Conservation (phyloP, 2,113 vertebrate genomes). For the Macquaria ambigua region DNA sequence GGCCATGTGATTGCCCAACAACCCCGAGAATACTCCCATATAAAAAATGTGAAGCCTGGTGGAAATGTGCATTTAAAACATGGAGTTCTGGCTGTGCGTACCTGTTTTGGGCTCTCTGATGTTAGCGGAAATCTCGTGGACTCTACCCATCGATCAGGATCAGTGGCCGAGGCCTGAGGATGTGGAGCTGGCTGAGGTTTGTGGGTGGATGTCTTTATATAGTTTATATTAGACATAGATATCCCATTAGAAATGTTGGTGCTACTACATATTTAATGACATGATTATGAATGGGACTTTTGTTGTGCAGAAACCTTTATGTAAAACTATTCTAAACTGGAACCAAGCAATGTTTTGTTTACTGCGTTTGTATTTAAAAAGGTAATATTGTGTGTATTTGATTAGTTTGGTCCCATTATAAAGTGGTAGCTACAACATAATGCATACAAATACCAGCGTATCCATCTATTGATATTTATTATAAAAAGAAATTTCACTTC, state of each 20-base stretch:
- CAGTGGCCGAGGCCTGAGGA: slow-evolving; percentile 56
- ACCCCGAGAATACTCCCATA: slow-evolving; percentile 50
- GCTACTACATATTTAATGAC: background rate
- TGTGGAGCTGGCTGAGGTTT: slow-evolving; percentile 76
- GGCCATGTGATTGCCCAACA: slow-evolving; percentile 48
- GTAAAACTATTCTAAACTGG: background rate
- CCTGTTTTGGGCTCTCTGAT: slow-evolving; percentile 59
- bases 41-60: slow-evolving; percentile 60
- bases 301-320: background rate
- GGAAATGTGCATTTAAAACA: slow-evolving; percentile 58
- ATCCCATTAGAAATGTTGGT: background rate
- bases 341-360: background rate
- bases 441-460: background rate
- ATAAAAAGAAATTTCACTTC: too few species aligned
- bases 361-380: background rate
- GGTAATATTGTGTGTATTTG: background rate
- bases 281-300: background rate
- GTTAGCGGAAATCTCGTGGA: slow-evolving; percentile 52
- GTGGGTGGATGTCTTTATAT: slow-evolving; percentile 23
- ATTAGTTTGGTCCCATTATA: background rate
- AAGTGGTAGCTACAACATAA: background rate
- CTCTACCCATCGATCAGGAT: slow-evolving; percentile 56
- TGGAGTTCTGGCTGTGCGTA: slow-evolving; percentile 70
- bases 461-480: background rate
- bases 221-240: background rate